phyloP scores from a whole-genome alignment of 1,140 invertebrate species.

The Ganaspis sp. region DNA sequence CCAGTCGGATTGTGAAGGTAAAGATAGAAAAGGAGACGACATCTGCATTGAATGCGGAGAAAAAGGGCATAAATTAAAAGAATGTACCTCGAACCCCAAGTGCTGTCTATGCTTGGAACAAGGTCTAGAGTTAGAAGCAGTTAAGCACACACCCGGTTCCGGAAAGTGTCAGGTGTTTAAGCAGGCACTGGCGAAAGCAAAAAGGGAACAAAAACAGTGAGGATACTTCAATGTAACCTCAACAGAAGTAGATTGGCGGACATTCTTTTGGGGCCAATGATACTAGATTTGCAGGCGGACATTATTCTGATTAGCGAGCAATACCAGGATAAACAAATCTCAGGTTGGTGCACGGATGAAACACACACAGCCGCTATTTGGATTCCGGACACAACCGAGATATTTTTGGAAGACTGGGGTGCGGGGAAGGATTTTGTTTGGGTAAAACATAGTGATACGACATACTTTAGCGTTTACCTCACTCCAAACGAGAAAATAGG shows the following conservation, averaged over 20 bases:
- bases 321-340: not conserved
- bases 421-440: conserved; percentile 42
- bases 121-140: no score
- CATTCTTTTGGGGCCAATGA: conserved; percentile 11
- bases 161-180: conserved; percentile 21
- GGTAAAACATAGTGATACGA: conserved; percentile 34
- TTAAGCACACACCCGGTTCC: conserved; percentile 29
- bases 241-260: conserved; percentile 29
- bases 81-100: no score
- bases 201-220: not conserved
- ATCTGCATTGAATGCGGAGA: no score
- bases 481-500: conserved; percentile 42
- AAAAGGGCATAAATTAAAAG: no score
- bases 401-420: conserved; percentile 2
- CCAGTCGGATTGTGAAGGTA: no score
- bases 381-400: conserved; percentile 1
- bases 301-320: conserved; percentile 39
- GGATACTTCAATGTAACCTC: conserved; percentile 39
- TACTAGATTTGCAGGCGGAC: conserved; percentile 2
- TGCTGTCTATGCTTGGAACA: no score
- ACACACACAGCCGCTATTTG: conserved; percentile 41
- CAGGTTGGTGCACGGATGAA: conserved; percentile 32
- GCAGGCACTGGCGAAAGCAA: conserved; percentile 8
- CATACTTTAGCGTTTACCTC: conserved; percentile 42
- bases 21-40: no score